A percentile compares a stretch with the other conserved stretches of the same genome.
Evolutionary conservation across 1,140 invertebrate genomes (phyloP).

Genomic region (Drosophila burlai): DNA sequence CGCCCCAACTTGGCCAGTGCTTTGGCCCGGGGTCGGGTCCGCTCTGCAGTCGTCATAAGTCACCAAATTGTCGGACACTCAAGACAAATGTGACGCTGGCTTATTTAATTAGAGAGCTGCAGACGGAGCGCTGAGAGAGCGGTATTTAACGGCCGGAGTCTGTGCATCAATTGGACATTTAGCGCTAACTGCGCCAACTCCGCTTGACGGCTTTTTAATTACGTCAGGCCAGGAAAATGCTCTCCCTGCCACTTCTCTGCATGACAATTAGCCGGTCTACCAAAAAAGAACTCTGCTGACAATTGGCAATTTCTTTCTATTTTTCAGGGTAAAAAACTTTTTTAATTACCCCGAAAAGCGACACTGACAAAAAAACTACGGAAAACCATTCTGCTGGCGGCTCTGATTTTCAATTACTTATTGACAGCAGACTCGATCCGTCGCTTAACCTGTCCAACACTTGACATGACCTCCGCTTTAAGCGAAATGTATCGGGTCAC

Average conservation of each 20-base stretch:
- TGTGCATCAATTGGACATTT: conserved; percentile 79
- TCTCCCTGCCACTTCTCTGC: conserved; percentile 12
- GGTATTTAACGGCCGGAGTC: conserved; percentile 58
- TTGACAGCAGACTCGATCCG: conserved; percentile 61
- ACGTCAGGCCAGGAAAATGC: conserved; percentile 63
- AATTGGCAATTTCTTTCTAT: conserved; percentile 56
- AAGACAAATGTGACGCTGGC: conserved; percentile 79
- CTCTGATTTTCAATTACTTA: conserved; percentile 76
- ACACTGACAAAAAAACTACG: conserved; percentile 34
- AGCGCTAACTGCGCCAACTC: conserved; percentile 59
- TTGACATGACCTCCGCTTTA: conserved; percentile 52
- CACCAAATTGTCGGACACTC: conserved; percentile 77
- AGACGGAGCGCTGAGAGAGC: conserved; percentile 44
- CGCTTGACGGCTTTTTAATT: conserved; percentile 80
- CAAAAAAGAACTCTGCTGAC: conserved; percentile 44
- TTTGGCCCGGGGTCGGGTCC: conserved; percentile 8
- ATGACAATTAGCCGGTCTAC: conserved; percentile 70
- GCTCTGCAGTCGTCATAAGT: conserved; percentile 76
- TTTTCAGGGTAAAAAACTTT: conserved; percentile 63
- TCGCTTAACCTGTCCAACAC: conserved; percentile 72
- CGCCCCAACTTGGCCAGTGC: conserved; percentile 21
- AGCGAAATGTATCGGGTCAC: conserved; percentile 22
- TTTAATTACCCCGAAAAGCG: conserved; percentile 74
- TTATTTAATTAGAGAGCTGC: conserved; percentile 77
- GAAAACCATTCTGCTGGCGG: conserved; percentile 30